Conservation (phyloP, 2,797 vertebrate species). For the Gallirallus australis region DNA sequence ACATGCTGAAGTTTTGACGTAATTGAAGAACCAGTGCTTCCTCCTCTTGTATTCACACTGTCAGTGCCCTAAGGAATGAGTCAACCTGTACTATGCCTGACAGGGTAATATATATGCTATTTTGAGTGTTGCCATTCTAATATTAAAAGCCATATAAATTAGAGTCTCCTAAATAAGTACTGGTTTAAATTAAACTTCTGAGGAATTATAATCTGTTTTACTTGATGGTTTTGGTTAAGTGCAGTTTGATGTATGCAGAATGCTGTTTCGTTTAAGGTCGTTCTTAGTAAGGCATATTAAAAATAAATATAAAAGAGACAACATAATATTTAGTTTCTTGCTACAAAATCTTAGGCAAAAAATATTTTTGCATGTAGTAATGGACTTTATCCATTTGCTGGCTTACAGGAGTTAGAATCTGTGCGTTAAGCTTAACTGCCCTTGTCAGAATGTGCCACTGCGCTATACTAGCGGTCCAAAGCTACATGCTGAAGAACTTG, state of each 20-base stretch:
- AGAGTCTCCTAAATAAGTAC: conserved; percentile 59
- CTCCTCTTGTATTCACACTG: conserved; percentile 36
- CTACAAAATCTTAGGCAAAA: conserved; percentile 79
- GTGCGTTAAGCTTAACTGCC: conserved; percentile 72
- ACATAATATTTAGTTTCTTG: conserved; percentile 74
- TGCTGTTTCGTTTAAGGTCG: conserved; percentile 79
- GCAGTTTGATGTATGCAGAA: conserved; percentile 72
- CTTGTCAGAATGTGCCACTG: conserved; percentile 58
- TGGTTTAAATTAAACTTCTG: conserved; percentile 78
- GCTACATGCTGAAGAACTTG: conserved; percentile 80
- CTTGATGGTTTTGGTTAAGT: conserved; percentile 78
- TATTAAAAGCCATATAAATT: conserved; percentile 58
- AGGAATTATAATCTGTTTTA: conserved; percentile 77
- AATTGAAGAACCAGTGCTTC: conserved; percentile 40
- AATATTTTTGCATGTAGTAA: conserved; percentile 75
- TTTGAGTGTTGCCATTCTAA: conserved; percentile 34
- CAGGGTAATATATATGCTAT: conserved; percentile 20
- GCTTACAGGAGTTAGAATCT: conserved; percentile 72
- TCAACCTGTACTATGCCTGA: conserved; percentile 31
- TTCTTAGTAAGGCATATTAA: conserved; percentile 84
- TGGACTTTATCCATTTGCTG: conserved; percentile 75
- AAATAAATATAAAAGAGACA: conserved; percentile 79
- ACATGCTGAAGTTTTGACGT: conserved; percentile 52
- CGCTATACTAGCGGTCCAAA: conserved; percentile 24
- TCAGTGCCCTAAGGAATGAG: conserved; percentile 59